A percentile compares a stretch with the other conserved stretches of the same genome.
These are phyloP conservation scores for Drosophila mimetica DNA, from an alignment of 2,888 invertebrate species.

Conservation along the genomic window DNA sequence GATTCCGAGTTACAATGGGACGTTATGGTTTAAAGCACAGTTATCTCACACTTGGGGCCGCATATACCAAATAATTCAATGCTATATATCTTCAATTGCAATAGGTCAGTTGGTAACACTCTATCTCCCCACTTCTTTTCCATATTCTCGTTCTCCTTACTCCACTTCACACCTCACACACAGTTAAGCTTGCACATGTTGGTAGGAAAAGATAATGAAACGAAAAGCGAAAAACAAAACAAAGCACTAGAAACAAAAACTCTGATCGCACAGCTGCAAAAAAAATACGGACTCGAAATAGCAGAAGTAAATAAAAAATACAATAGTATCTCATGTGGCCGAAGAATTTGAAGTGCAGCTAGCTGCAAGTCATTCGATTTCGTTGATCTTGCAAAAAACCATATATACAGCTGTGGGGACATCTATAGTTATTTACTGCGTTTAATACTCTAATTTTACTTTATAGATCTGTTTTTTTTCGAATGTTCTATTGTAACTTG, in stretches of 20 bases:
- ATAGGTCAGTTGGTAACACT: constrained; percentile 33
- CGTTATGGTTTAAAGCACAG: background rate
- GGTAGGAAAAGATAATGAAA: constrained; percentile 21
- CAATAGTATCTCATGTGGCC: constrained; percentile 6
- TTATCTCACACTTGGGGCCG: constrained; percentile 11
- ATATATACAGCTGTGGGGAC: background rate
- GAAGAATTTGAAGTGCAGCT: constrained; percentile 26
- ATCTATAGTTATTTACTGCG: background rate
- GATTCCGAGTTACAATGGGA: background rate
- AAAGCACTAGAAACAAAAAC: constrained; percentile 4
- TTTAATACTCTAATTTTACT: background rate
- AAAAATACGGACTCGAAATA: constrained; percentile 19
- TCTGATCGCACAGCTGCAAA: constrained; percentile 28
- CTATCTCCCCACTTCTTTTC: background rate
- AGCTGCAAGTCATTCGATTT: constrained; percentile 38
- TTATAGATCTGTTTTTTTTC: background rate
- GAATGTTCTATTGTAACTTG: background rate
- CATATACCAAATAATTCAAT: background rate
- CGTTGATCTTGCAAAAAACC: constrained; percentile 58
- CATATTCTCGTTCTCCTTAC: constrained; percentile 3
- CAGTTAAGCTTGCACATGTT: constrained; percentile 13
- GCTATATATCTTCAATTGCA: constrained; percentile 18
- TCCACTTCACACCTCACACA: constrained; percentile 2
- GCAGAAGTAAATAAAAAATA: constrained; percentile 13
- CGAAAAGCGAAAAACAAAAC: constrained; percentile 16